phyloP scores from a whole-genome alignment of 2,888 invertebrate genomes.

The Netelia fuscicornis region DNA sequence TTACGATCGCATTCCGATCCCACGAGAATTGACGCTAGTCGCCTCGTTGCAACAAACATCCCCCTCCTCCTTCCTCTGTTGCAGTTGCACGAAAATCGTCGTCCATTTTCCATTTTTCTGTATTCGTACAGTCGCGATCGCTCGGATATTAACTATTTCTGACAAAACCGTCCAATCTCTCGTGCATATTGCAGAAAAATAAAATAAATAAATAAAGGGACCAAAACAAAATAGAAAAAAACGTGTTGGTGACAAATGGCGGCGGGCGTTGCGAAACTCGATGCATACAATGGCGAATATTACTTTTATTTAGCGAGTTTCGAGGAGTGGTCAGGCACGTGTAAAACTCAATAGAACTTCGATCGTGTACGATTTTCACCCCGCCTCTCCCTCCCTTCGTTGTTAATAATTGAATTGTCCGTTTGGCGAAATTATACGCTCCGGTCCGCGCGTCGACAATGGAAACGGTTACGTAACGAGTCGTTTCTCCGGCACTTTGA shows the following conservation, averaged over 20 bases:
- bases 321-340: no score
- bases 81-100: neutral
- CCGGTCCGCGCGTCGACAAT: slow-evolving; percentile 25
- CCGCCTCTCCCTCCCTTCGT: slow-evolving; percentile 13
- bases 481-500: slow-evolving; percentile 58
- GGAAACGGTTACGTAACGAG: slow-evolving; percentile 22
- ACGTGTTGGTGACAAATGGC: no score
- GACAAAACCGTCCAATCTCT: neutral
- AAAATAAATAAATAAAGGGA: neutral
- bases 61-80: slow-evolving; percentile 5
- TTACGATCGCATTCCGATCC: slow-evolving; percentile 65
- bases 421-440: slow-evolving; percentile 53
- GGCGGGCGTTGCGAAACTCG: neutral
- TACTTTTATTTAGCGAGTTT: neutral
- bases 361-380: slow-evolving; percentile 32
- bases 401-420: slow-evolving; percentile 23
- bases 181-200: neutral
- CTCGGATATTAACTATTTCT: slow-evolving; percentile 22
- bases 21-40: slow-evolving; percentile 60
- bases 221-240: neutral
- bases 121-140: neutral
- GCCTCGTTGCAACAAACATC: slow-evolving; percentile 1
- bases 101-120: neutral
- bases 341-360: neutral
- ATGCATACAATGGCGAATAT: neutral